A percentile compares a stretch with the other conserved stretches of the same genome.
Evolutionary conservation across 1,140 invertebrate genomes (phyloP).

Genomic region (Epicauta chinensis): DNA sequence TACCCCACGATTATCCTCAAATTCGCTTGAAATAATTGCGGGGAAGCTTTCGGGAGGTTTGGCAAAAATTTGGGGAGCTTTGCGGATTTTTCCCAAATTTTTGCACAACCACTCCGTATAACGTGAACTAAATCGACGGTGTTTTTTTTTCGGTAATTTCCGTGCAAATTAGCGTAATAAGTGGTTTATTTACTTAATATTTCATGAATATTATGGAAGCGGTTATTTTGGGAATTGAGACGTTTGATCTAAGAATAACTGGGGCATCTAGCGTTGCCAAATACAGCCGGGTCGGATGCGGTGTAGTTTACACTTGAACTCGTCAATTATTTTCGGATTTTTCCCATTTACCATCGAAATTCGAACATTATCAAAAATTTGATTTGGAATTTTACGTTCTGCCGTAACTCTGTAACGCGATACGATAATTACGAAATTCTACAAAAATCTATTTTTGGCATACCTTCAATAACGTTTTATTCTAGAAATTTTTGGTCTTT

Average conservation of each 20-base stretch:
- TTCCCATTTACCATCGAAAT: background rate
- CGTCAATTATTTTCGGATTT: background rate
- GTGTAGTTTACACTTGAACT: constrained; percentile 27
- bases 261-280: constrained; percentile 28
- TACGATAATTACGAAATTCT: background rate
- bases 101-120: background rate
- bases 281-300: constrained; percentile 29
- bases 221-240: constrained; percentile 30
- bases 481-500: constrained; percentile 19
- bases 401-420: background rate
- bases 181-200: constrained; percentile 3
- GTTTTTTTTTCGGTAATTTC: too few species aligned
- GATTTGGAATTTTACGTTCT: constrained; percentile 6
- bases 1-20: background rate
- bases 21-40: too few species aligned
- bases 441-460: constrained; percentile 8
- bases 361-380: too few species aligned
- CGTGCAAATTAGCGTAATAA: too few species aligned
- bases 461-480: constrained; percentile 9
- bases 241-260: constrained; percentile 32
- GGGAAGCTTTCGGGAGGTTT: too few species aligned
- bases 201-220: background rate
- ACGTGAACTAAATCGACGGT: too few species aligned
- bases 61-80: background rate
- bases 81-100: background rate